Evolutionary conservation across 1,140 invertebrate genomes (phyloP).

Genomic region (Copidosoma floridanum): DNA sequence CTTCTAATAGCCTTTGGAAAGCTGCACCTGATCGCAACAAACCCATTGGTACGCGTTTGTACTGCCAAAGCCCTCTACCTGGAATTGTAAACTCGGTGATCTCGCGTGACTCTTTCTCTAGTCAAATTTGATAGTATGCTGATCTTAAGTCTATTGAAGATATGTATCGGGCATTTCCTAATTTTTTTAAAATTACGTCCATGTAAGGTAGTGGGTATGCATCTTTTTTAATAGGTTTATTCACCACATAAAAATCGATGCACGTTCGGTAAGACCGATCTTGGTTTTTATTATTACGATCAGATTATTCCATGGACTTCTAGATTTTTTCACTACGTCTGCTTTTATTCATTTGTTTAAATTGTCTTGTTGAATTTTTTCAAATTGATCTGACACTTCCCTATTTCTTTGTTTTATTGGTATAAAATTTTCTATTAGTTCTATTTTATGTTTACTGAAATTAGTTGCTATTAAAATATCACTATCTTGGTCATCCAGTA

Average conservation of each 20-base stretch:
- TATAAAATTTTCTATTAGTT: too few relatives aligned
- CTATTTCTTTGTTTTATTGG: too few relatives aligned
- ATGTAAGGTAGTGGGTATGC: too few relatives aligned
- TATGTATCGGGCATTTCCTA: background rate
- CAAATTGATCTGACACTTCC: too few relatives aligned
- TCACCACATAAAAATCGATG: background rate
- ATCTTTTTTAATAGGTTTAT: background rate
- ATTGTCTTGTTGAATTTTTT: too few relatives aligned
- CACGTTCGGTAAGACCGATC: background rate
- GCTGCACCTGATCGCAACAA: background rate
- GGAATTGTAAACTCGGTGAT: slow-evolving; percentile 6
- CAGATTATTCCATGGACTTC: too few relatives aligned
- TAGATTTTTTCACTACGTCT: too few relatives aligned
- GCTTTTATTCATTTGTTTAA: too few relatives aligned
- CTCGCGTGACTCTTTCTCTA: background rate
- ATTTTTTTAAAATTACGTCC: background rate
- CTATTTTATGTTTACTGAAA: too few relatives aligned
- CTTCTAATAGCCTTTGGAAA: slow-evolving; percentile 6
- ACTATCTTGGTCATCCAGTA: too few relatives aligned
- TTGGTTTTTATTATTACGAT: too few relatives aligned
- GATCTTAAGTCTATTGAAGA: slow-evolving; percentile 2
- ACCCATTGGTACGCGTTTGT: background rate
- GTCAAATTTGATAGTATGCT: slow-evolving; percentile 2
- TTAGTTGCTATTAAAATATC: too few relatives aligned
- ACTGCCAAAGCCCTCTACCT: slow-evolving; percentile 5